Conservation (phyloP, 2,888 invertebrate species). For the Eurois occulta region DNA sequence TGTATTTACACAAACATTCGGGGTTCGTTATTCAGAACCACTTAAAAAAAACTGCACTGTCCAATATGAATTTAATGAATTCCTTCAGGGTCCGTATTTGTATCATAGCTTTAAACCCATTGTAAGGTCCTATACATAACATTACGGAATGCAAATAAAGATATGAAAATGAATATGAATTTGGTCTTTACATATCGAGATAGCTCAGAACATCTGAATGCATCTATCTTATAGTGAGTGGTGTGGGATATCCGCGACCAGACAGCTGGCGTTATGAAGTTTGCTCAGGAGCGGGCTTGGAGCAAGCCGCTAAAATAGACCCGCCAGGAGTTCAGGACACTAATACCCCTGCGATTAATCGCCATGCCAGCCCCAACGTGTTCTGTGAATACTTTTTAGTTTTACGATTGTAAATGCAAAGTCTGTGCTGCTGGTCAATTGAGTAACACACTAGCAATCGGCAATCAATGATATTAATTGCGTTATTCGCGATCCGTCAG, state of each 20-base stretch:
- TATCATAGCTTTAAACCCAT: background rate
- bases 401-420: background rate
- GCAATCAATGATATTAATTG: background rate
- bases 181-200: background rate
- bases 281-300: slow-evolving; percentile 56
- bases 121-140: background rate
- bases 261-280: slow-evolving; percentile 62
- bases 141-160: background rate
- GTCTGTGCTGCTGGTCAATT: background rate
- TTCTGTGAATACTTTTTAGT: slow-evolving; percentile 8
- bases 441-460: background rate
- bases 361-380: background rate
- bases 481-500: too few relatives aligned
- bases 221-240: slow-evolving; percentile 43
- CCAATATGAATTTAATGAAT: background rate
- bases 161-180: background rate
- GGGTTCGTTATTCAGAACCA: background rate
- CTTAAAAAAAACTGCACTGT: background rate
- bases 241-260: slow-evolving; percentile 24
- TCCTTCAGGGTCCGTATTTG: too few relatives aligned
- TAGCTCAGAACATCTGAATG: slow-evolving; percentile 14
- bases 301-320: slow-evolving; percentile 34
- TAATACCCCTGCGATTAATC: slow-evolving; percentile 55
- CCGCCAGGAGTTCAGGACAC: slow-evolving; percentile 53
- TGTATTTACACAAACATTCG: background rate